Percentiles rank a stretch among this genome's conserved stretches.
Evolutionary conservation across 2,888 invertebrate species (phyloP).

Genomic region (Drepana falcataria): DNA sequence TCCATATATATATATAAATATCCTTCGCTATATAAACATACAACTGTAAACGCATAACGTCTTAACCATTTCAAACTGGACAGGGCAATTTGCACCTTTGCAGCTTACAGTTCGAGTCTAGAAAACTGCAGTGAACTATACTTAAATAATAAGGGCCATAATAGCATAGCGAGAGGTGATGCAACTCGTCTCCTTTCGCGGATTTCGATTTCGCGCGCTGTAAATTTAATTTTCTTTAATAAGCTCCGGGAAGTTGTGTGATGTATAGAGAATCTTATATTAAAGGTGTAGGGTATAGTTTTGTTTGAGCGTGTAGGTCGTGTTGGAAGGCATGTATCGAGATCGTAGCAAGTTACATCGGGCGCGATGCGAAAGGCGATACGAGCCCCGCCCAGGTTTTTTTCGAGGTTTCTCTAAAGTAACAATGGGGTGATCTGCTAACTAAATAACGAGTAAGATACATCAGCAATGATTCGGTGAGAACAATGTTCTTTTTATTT

Average conservation of each 20-base stretch:
- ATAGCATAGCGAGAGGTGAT: constrained; percentile 29
- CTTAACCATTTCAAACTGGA: constrained; percentile 21
- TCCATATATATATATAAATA: constrained; percentile 67
- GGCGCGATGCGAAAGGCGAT: constrained; percentile 60
- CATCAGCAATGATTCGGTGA: constrained; percentile 50
- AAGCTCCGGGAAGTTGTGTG: constrained; percentile 33
- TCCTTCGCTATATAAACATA: constrained; percentile 68
- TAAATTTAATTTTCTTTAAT: constrained; percentile 78
- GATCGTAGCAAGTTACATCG: constrained; percentile 72
- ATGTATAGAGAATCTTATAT: constrained; percentile 21
- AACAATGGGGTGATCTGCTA: constrained; percentile 77
- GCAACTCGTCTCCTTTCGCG: constrained; percentile 45
- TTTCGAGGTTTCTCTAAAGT: constrained; percentile 72
- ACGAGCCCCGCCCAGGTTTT: constrained; percentile 73
- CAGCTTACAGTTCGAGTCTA: constrained; percentile 9
- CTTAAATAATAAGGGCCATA: constrained; percentile 43
- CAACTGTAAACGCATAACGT: constrained; percentile 26
- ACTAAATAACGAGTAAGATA: constrained; percentile 72
- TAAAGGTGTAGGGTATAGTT: constrained; percentile 18
- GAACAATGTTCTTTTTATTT: constrained; percentile 51
- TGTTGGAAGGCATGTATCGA: constrained; percentile 71
- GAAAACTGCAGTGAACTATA: constrained; percentile 12
- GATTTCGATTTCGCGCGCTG: constrained; percentile 67
- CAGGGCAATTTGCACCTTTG: constrained; percentile 35
- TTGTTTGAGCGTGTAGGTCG: constrained; percentile 25